Evolutionary conservation across 2,888 invertebrate genomes (phyloP).

Genomic region (Campoplex capitator): DNA sequence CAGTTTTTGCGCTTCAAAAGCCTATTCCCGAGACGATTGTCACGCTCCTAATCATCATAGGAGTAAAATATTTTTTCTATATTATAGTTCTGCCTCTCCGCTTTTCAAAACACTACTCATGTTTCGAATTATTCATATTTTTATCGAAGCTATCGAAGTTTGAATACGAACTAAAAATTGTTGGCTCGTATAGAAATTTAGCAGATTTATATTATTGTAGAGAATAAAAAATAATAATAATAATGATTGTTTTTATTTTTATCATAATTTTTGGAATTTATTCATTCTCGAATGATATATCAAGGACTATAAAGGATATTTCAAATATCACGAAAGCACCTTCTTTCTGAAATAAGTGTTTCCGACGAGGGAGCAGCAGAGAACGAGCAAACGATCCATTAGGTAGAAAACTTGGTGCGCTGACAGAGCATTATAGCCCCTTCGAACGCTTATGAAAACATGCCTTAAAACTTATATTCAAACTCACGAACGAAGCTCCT

Average conservation of each 20-base stretch:
- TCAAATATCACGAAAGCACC: conserved; percentile 75
- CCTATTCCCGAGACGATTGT: background rate
- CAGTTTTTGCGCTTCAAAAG: background rate
- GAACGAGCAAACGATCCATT: conserved; percentile 80
- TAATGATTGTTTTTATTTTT: background rate
- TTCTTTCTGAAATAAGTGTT: conserved; percentile 69
- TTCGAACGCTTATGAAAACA: conserved; percentile 83
- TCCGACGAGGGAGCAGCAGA: conserved; percentile 74
- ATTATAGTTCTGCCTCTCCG: background rate
- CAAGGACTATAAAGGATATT: conserved; percentile 17
- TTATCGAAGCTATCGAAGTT: background rate
- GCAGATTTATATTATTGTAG: background rate
- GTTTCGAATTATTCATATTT: background rate
- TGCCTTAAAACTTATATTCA: conserved; percentile 82
- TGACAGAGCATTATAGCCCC: conserved; percentile 77
- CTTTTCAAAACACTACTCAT: background rate
- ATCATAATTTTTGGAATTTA: background rate
- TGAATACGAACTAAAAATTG: background rate
- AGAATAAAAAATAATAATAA: background rate
- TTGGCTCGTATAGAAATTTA: too few species aligned
- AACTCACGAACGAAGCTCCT: conserved; percentile 61
- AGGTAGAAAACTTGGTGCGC: conserved; percentile 81
- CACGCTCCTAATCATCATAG: background rate
- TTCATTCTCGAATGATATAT: background rate
- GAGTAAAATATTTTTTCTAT: background rate